Evolutionary conservation across 2,797 vertebrate genomes (phyloP), one percentile per base, ranked within the genome.

Genomic region (Paratrypauchen microcephalus): DNA sequence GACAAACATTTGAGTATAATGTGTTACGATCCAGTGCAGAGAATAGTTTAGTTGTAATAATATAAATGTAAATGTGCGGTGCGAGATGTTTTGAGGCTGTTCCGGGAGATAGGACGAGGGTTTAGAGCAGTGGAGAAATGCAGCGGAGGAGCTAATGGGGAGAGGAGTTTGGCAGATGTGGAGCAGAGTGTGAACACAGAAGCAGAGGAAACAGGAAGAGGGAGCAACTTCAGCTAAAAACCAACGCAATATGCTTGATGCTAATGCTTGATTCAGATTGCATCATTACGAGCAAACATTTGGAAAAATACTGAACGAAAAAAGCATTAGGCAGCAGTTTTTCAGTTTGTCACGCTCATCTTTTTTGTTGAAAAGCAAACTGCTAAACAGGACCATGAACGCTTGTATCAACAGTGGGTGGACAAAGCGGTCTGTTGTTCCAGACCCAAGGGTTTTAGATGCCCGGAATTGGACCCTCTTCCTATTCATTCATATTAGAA

Each of bases 91-190:
- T 19, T 9, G 21, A 63, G 36, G 11, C 39, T 47, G 61, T 23
- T 63, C 47, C 18, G 61, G 61, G 24, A 63, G 21, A 45, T 63
- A 63, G 39, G 21, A 19, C 4, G 6, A 7, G 39, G 18, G 61
- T 41, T 63, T 15, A 24, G 13, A 23, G 61, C 39, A 23, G 24
- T 47, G 21, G 6, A 26, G 36, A 15, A 2, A 9, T 63, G 61
- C 61, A 47, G 39, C 19, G 11, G 39, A 39, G 61, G 45, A 47
- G 23, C 32, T 24, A 47, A 63, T 47, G 15, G 39, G 21, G n/a
- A 47, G 39, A 18, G 39, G 47, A 47, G 61, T 63, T 63, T 63
- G 41, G 23, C 23, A 64, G 23, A 64, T 61, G 59, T 41, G 59
- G 62, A 19, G 21, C 6, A 18, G 23, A 64, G 18, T 47, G 62